Percentiles rank a stretch among this genome's conserved stretches.
Evolutionary conservation across 2,113 vertebrate genomes (phyloP).

Genomic region (Vulpes vulpes): DNA sequence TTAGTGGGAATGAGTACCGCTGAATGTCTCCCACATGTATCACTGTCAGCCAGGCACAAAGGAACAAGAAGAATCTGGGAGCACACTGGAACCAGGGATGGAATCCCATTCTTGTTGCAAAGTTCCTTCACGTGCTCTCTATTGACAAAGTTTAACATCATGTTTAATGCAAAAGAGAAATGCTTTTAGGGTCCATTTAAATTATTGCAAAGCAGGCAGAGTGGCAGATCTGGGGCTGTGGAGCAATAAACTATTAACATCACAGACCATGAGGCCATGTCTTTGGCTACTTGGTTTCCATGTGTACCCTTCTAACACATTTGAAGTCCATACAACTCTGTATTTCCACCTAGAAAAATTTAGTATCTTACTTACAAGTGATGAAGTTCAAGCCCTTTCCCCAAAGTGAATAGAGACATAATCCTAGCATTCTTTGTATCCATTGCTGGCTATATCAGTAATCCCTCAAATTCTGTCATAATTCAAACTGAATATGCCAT

Average conservation of each 20-base stretch:
- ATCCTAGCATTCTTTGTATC: not conserved
- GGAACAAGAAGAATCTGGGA: not conserved
- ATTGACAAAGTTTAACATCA: not conserved
- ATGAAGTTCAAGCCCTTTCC: not conserved
- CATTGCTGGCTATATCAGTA: not conserved
- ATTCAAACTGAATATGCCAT: not conserved
- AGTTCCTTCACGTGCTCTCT: slow-evolving; percentile 10
- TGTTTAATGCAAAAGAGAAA: not conserved
- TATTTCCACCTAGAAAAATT: not conserved
- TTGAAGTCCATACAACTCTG: not conserved
- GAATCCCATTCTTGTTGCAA: not conserved
- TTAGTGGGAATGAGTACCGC: not conserved
- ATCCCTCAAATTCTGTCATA: not conserved
- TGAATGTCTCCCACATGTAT: not conserved
- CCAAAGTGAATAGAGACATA: not conserved
- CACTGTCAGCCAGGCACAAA: not conserved
- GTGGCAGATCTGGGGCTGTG: not conserved
- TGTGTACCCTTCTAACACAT: not conserved
- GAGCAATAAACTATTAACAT: not conserved
- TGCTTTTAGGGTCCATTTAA: not conserved
- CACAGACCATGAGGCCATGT: not conserved
- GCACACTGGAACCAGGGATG: not conserved
- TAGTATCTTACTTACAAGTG: not conserved
- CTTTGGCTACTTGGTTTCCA: not conserved
- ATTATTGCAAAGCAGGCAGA: not conserved